These are phyloP conservation scores for Conger conger DNA, from an alignment of 2,113 vertebrate genomes.

Conservation along the genomic window DNA sequence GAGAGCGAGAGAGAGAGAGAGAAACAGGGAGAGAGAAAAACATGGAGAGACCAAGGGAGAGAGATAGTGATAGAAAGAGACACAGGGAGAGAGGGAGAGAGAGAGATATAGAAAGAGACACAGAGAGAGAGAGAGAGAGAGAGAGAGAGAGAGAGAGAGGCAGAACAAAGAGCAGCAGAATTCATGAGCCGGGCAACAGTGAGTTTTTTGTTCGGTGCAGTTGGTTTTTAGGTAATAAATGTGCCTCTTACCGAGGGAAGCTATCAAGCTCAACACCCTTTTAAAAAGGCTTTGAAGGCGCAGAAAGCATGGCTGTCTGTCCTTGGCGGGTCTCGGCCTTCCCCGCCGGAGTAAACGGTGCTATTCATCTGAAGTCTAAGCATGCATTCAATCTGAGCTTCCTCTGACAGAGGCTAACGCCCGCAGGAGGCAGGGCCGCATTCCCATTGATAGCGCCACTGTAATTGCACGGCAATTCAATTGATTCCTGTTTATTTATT, in stretches of 20 bases:
- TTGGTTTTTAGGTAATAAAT: not conserved
- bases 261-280: not conserved
- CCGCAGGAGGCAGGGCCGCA: not conserved
- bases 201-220: not conserved
- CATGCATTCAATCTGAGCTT: not conserved
- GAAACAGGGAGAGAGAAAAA: not conserved
- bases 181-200: not conserved
- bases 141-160: not conserved
- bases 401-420: not conserved
- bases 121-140: not conserved
- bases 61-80: no score
- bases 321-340: not conserved
- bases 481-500: constrained; percentile 3
- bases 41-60: no score
- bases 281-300: not conserved
- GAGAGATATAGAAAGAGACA: no score
- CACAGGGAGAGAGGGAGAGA: no score
- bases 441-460: not conserved
- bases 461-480: not conserved
- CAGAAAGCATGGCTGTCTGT: not conserved
- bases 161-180: not conserved
- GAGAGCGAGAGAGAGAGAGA: not conserved
- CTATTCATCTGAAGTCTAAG: constrained; percentile 4
- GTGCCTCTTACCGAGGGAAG: not conserved
- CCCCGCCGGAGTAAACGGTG: not conserved